Evolutionary conservation across 2,888 invertebrate species (phyloP), one percentile per base, ranked within the genome.

Genomic region (Eremobia ochroleuca): DNA sequence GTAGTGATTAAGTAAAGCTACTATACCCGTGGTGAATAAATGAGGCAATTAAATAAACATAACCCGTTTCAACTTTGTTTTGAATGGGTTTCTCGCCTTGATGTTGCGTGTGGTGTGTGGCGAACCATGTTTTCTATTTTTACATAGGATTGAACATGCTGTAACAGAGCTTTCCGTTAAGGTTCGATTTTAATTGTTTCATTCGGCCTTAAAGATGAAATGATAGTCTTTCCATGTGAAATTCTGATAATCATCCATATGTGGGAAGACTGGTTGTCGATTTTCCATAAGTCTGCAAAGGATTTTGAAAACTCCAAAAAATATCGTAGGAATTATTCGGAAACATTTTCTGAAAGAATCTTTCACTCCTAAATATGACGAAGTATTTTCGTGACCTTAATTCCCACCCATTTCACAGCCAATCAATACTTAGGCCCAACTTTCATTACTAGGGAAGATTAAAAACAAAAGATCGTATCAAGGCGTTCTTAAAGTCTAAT

Each of bases 401-500:
- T 74, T 81, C 31, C 11, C 58, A 21, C 37, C 43, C 49, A 73
- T 71, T 84, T 71, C 40, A 69, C 59, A 82, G 73, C 69, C 66
- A 83, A 85, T 87, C 86, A 86, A 80, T 78, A 81, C 82, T 85
- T 77, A 87, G 76, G 76, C 78, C 49, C 62, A 79, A 79, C 77
- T 80, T 86, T 85, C 75, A 72, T 85, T 78, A 82, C 76, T 74
- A 75, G 28, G 49, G 82, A 80, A 81, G 86, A 87, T 83, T 83
- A 85, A 87, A 88, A 88, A 88, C 86, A 88, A 88, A 87, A 85
- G 85, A 84, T 84, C 78, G 66, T 84, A 84, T 84, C 84, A 81
- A 67, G 78, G 77, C 72, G 78, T 83, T 87, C 88, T 88, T 81
- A 78, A 86, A 82, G 87, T 86, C 82, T 90, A 92, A 92, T 91